Evolutionary conservation across 2,888 invertebrate genomes (phyloP).

Genomic region (Ceratothoa steindachneri): DNA sequence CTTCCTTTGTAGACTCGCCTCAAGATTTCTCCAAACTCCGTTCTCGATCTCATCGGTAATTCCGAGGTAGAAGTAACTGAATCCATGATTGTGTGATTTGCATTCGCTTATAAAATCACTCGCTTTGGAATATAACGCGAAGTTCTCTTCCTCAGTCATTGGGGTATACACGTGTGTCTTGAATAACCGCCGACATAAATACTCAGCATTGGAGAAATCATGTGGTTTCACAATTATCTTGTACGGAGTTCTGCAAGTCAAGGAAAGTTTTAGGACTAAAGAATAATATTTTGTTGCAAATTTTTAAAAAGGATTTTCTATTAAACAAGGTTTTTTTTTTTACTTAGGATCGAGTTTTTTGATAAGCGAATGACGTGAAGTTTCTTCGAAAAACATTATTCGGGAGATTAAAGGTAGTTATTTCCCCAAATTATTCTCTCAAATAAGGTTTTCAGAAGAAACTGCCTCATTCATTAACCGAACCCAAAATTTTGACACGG

Average conservation of each 20-base stretch:
- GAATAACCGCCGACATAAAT: not conserved
- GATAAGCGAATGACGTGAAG: too few species aligned
- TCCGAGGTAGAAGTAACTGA: slow-evolving; percentile 19
- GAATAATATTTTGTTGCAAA: too few species aligned
- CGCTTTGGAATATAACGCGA: not conserved
- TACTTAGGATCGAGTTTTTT: too few species aligned
- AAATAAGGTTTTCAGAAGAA: too few species aligned
- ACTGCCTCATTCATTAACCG: too few species aligned
- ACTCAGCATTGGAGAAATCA: not conserved
- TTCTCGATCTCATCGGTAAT: slow-evolving; percentile 5
- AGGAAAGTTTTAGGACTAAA: too few species aligned
- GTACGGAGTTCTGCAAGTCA: not conserved
- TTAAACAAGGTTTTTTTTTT: too few species aligned
- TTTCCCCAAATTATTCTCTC: too few species aligned
- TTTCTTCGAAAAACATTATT: too few species aligned
- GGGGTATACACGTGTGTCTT: not conserved
- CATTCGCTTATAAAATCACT: not conserved
- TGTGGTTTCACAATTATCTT: slow-evolving; percentile 7
- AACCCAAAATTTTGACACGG: too few species aligned
- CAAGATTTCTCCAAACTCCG: slow-evolving; percentile 15
- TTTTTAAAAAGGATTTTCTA: too few species aligned
- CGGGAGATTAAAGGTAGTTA: too few species aligned
- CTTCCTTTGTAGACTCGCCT: not conserved
- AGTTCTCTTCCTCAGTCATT: not conserved
- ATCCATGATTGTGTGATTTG: slow-evolving; percentile 15